Percentiles rank a stretch among this genome's conserved stretches.
Conservation (phyloP, 2,888 invertebrate species). For the Tanypteryx hageni region DNA sequence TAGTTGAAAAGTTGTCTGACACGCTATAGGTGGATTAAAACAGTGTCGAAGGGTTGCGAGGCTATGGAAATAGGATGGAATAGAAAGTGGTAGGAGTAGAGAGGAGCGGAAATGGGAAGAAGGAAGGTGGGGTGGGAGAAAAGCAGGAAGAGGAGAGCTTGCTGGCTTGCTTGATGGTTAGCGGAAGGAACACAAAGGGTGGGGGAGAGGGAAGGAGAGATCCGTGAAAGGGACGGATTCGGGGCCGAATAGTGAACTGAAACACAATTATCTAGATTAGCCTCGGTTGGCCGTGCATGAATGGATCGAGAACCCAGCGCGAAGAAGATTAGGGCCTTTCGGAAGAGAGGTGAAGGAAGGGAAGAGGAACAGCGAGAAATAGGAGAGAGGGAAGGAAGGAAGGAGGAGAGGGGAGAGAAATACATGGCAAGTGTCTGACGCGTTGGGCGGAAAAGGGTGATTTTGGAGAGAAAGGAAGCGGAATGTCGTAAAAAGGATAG, state of each 20-base stretch:
- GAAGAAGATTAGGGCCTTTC: conserved; percentile 20
- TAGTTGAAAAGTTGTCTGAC: conserved; percentile 1
- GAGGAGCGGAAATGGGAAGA: too few species aligned
- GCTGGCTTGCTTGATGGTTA: not conserved
- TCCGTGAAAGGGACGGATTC: conserved; percentile 31
- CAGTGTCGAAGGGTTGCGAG: conserved; percentile 13
- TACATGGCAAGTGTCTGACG: too few species aligned
- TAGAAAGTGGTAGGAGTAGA: not conserved
- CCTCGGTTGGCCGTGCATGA: conserved; percentile 24
- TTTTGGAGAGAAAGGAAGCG: too few species aligned
- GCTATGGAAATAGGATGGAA: not conserved
- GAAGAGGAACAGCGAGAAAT: not conserved
- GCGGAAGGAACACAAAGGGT: not conserved
- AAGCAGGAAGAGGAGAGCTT: too few species aligned
- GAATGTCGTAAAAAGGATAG: too few species aligned
- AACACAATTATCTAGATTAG: conserved; percentile 35
- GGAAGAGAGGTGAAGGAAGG: not conserved
- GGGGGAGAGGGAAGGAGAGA: not conserved
- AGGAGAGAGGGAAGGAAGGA: not conserved
- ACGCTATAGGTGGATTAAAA: not conserved
- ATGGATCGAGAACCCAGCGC: not conserved
- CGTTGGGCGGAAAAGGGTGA: too few species aligned
- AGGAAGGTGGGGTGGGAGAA: too few species aligned
- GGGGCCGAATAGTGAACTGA: conserved; percentile 7
- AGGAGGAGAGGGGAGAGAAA: not conserved